These are phyloP conservation scores for Vanessa tameamea DNA, from an alignment of 1,140 invertebrate species.

Conservation along the genomic window DNA sequence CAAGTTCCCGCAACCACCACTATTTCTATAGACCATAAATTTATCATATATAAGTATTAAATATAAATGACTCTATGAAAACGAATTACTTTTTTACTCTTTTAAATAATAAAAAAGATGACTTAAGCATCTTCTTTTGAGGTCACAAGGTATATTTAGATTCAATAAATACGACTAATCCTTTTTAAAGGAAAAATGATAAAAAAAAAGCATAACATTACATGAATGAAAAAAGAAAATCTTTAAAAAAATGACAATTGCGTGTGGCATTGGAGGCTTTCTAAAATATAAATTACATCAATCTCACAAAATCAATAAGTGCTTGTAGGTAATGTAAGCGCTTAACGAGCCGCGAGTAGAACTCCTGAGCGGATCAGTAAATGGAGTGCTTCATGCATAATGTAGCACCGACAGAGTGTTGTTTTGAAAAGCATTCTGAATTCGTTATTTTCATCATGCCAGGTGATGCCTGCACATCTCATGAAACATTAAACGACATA, in stretches of 20 bases:
- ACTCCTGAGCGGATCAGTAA: slow-evolving; percentile 78
- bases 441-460: slow-evolving; percentile 77
- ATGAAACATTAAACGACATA: slow-evolving; percentile 74
- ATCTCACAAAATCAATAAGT: slow-evolving; percentile 73
- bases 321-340: slow-evolving; percentile 78
- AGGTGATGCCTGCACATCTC: slow-evolving; percentile 69
- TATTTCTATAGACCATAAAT: slow-evolving; percentile 4
- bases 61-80: background rate
- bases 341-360: slow-evolving; percentile 77
- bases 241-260: background rate
- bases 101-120: no score
- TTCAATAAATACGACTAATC: no score
- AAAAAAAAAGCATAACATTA: background rate
- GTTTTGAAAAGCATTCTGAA: slow-evolving; percentile 79
- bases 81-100: no score
- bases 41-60: background rate
- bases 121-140: no score
- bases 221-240: background rate
- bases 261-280: slow-evolving; percentile 18
- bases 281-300: slow-evolving; percentile 60
- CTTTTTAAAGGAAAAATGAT: no score
- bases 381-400: slow-evolving; percentile 80
- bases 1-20: slow-evolving; percentile 21
- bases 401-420: slow-evolving; percentile 76
- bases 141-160: no score